Percentiles rank a stretch among this genome's conserved stretches.
phyloP scores from a whole-genome alignment of 1,140 invertebrate genomes.

The Procambarus clarkii region DNA sequence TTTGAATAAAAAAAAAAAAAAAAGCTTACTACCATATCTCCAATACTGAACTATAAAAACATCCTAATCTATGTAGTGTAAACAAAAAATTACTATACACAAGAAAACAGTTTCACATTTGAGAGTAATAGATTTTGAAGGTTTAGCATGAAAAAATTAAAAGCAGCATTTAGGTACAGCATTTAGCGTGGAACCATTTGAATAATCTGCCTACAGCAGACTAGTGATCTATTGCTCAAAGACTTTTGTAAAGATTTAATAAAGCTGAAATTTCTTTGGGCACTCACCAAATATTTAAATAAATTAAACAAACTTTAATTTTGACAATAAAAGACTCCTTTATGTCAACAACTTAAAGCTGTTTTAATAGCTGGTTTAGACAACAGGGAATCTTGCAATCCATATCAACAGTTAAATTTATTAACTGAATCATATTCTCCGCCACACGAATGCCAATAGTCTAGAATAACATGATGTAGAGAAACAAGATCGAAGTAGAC shows the following conservation, averaged over 20 bases:
- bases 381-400: too few species aligned
- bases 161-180: not conserved
- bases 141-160: not conserved
- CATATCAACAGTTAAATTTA: too few species aligned
- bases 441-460: too few species aligned
- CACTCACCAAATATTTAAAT: not conserved
- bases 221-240: not conserved
- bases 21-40: not conserved
- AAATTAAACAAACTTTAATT: not conserved
- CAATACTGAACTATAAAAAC: not conserved
- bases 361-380: too few species aligned
- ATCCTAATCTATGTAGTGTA: not conserved
- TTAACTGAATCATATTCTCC: too few species aligned
- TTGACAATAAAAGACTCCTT: too few species aligned
- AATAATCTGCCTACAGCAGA: not conserved
- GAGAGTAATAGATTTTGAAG: not conserved
- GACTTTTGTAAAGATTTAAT: not conserved
- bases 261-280: slow-evolving; percentile 1
- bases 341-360: too few species aligned
- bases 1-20: too few species aligned
- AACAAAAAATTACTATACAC: not conserved
- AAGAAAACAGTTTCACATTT: not conserved
- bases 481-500: too few species aligned
- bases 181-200: not conserved
- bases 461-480: too few species aligned